Conservation (phyloP, 2,797 vertebrate genomes). For the Anisognathus igniventris region DNA sequence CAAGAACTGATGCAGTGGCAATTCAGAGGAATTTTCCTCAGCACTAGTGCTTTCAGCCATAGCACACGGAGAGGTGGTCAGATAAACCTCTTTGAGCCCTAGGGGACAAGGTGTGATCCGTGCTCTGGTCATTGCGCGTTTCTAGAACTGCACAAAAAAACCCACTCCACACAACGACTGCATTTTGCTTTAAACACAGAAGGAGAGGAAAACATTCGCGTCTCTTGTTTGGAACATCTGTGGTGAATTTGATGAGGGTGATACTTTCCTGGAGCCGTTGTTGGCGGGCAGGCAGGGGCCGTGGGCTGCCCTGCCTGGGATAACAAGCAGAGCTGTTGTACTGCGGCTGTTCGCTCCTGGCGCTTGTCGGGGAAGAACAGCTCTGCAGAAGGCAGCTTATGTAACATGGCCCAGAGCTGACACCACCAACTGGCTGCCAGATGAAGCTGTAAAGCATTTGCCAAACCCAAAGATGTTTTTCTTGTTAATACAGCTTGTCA, state of each 20-base stretch:
- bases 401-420: not conserved
- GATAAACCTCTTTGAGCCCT: rapidly evolving
- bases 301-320: constrained; percentile 79
- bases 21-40: not conserved
- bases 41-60: not conserved
- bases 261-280: constrained; percentile 82
- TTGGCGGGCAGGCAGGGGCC: constrained; percentile 77
- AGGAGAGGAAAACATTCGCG: constrained; percentile 85
- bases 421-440: not conserved
- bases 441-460: not conserved
- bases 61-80: not conserved
- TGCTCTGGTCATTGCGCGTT: rapidly evolving
- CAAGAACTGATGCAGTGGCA: not conserved
- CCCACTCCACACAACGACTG: not conserved
- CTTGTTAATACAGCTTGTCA: not conserved
- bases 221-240: constrained; percentile 86
- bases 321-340: constrained; percentile 33
- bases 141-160: not conserved
- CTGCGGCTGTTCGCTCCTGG: not conserved
- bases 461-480: not conserved
- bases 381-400: not conserved
- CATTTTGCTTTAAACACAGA: not conserved
- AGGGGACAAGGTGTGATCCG: not conserved
- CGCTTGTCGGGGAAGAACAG: rapidly evolving
- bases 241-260: constrained; percentile 84